A percentile compares a stretch with the other conserved stretches of the same genome.
These are phyloP conservation scores for Itoplectis maculator DNA, from an alignment of 2,888 invertebrate species.

Conservation along the genomic window DNA sequence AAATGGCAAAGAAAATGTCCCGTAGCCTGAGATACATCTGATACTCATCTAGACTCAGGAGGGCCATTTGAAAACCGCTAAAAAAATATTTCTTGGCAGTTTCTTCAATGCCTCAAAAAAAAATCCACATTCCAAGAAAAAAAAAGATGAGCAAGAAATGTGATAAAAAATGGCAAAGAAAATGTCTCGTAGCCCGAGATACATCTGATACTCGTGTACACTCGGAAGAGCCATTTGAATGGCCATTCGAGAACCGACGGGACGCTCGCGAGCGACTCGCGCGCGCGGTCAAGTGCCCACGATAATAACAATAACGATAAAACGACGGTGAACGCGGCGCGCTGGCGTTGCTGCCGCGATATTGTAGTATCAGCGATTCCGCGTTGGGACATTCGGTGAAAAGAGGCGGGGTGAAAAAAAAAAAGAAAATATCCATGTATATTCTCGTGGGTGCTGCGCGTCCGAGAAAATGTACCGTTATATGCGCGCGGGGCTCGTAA, in stretches of 20 bases:
- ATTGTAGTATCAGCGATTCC: constrained; percentile 5
- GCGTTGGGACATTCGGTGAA: background rate
- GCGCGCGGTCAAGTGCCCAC: background rate
- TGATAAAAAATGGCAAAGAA: background rate
- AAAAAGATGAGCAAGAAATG: background rate
- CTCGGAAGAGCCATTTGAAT: background rate
- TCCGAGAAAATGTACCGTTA: constrained; percentile 66
- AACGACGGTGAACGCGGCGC: background rate
- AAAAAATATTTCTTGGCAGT: too few relatives aligned
- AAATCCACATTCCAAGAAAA: background rate
- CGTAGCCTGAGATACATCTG: background rate
- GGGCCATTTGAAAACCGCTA: background rate
- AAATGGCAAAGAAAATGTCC: background rate
- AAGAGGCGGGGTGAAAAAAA: too few relatives aligned
- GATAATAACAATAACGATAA: constrained; percentile 9
- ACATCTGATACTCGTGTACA: background rate
- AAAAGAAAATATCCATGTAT: background rate
- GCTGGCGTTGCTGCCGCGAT: constrained; percentile 24
- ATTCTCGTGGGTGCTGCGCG: constrained; percentile 41
- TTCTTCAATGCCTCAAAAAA: too few relatives aligned
- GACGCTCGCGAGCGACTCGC: background rate
- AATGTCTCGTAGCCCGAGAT: background rate
- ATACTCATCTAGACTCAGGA: background rate
- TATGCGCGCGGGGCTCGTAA: constrained; percentile 58
- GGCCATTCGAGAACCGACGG: background rate